Percentiles rank a stretch among this genome's conserved stretches.
Conservation (phyloP, 2,113 vertebrate genomes). For the Sporophila hypoxantha region DNA sequence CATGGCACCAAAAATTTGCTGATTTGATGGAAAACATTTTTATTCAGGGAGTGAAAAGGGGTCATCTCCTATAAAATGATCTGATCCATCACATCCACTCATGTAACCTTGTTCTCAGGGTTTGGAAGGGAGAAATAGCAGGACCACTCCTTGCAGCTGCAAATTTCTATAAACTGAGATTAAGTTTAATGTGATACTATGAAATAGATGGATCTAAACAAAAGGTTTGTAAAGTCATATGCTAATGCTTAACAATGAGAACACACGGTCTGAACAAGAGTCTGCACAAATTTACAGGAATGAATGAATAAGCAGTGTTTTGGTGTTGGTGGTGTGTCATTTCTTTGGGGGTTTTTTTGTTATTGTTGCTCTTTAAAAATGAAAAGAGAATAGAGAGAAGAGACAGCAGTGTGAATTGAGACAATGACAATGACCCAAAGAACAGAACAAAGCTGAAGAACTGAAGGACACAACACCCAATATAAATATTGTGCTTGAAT, state of each 20-base stretch:
- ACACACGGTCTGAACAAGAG: not conserved
- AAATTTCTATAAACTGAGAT: not conserved
- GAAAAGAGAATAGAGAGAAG: not conserved
- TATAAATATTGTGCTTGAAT: not conserved
- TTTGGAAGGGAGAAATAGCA: not conserved
- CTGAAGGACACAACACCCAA: not conserved
- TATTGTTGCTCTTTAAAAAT: not conserved
- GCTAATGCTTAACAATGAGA: not conserved
- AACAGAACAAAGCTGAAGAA: not conserved
- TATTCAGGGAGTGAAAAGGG: not conserved
- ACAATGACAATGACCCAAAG: not conserved
- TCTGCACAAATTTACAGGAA: not conserved
- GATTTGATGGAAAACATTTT: not conserved
- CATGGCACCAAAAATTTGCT: not conserved
- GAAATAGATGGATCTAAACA: not conserved
- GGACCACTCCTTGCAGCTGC: not conserved
- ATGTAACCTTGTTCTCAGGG: not conserved
- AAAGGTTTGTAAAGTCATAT: not conserved
- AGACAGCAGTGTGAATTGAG: not conserved
- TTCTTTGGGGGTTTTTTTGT: accelerated
- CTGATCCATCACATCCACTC: not conserved
- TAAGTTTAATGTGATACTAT: not conserved
- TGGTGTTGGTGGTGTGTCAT: not conserved
- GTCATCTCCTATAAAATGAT: not conserved
- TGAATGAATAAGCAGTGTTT: not conserved